Conservation (phyloP, 64 coral and sea anemone species). For the Acropora tenuis region DNA sequence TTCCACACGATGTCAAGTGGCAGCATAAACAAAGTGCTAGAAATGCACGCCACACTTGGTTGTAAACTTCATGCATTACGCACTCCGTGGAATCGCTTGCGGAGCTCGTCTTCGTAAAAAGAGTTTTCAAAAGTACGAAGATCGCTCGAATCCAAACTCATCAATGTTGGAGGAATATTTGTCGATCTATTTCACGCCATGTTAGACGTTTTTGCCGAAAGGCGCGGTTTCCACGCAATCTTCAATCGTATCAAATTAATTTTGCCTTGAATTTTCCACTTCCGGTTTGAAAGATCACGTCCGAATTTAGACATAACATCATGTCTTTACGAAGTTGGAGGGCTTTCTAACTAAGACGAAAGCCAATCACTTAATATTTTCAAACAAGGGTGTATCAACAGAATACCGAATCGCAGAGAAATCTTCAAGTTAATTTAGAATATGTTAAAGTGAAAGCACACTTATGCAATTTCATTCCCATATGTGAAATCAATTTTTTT, state of each 20-base stretch:
- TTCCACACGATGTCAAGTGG: not conserved
- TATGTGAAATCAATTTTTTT: no score
- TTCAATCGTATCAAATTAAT: no score
- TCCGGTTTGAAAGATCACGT: conserved; percentile 23
- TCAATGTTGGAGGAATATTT: not conserved
- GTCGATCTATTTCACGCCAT: not conserved
- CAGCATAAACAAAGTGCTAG: conserved; percentile 5
- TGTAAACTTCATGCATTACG: conserved; percentile 17
- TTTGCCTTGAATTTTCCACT: not conserved
- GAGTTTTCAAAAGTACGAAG: not conserved
- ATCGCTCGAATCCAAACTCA: not conserved
- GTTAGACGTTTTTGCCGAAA: not conserved
- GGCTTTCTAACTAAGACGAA: not conserved
- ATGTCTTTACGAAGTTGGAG: conserved; percentile 10
- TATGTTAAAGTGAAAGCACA: no score
- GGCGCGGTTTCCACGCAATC: conserved; percentile 42
- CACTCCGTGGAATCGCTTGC: not conserved
- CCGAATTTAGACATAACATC: conserved; percentile 17
- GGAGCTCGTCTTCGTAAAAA: not conserved
- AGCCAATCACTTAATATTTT: not conserved
- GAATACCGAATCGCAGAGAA: no score
- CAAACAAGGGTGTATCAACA: no score
- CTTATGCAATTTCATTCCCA: no score
- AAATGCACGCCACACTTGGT: not conserved
- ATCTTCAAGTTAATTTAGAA: no score